Evolutionary conservation across 2,113 vertebrate species (phyloP).

Genomic region (Pantherophis guttatus): DNA sequence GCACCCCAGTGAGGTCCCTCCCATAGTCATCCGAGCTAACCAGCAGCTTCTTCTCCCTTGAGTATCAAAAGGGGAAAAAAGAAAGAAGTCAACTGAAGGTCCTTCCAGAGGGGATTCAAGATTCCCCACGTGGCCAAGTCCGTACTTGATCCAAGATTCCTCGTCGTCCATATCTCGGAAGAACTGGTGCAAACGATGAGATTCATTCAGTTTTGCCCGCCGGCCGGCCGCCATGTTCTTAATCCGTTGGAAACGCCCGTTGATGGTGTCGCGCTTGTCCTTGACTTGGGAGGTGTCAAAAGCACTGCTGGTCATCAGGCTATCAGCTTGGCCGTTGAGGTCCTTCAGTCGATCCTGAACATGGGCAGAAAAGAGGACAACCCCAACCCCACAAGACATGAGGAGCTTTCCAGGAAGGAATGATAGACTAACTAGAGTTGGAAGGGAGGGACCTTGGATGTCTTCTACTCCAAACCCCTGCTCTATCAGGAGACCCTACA

Average conservation of each 20-base stretch:
- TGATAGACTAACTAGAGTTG: not conserved
- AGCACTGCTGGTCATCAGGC: slow-evolving; percentile 93
- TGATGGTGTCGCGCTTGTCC: slow-evolving; percentile 91
- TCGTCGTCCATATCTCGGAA: slow-evolving; percentile 98
- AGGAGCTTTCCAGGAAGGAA: not conserved
- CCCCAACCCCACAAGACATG: not conserved
- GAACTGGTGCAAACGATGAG: slow-evolving; percentile 97
- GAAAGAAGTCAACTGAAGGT: not conserved
- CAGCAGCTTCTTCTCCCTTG: slow-evolving; percentile 93
- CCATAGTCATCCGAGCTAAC: slow-evolving; percentile 98
- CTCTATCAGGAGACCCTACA: no score
- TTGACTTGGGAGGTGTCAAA: slow-evolving; percentile 95
- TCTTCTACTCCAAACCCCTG: not conserved
- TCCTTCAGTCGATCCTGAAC: slow-evolving; percentile 93
- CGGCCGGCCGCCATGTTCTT: slow-evolving; percentile 88
- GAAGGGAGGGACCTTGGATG: not conserved
- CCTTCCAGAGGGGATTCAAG: not conserved
- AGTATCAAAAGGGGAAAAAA: not conserved
- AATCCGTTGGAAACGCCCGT: slow-evolving; percentile 88
- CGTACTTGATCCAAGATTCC: slow-evolving; percentile 98
- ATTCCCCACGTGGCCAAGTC: not conserved
- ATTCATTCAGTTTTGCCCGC: slow-evolving; percentile 88
- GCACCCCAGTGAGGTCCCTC: slow-evolving; percentile 94
- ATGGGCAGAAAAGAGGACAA: accelerated
- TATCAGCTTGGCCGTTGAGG: slow-evolving; percentile 95